Conservation (phyloP, 2,888 invertebrate species). For the Rhaphigaster nebulosa region DNA sequence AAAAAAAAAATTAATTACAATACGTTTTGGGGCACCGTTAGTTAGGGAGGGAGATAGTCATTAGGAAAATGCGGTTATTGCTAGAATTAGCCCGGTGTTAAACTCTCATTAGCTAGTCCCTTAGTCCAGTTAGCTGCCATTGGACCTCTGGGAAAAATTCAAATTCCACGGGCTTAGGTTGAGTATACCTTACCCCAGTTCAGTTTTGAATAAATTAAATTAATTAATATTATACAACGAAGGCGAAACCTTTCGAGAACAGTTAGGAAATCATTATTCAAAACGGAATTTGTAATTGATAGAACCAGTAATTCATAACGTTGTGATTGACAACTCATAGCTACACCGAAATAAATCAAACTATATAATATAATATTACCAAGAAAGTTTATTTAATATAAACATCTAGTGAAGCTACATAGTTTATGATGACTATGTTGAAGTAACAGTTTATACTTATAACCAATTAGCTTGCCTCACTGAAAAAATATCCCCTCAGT, state of each 20-base stretch:
- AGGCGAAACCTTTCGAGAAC: neutral
- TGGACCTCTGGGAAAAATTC: slow-evolving; percentile 12
- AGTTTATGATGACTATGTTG: too few species aligned
- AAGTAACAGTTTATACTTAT: too few species aligned
- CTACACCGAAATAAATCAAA: too few species aligned
- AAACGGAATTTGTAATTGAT: neutral
- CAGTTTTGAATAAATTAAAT: neutral
- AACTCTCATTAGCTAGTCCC: slow-evolving; percentile 40
- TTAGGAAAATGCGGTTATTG: slow-evolving; percentile 48
- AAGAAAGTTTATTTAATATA: too few species aligned
- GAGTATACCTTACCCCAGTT: neutral
- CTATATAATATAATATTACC: too few species aligned
- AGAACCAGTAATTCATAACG: neutral
- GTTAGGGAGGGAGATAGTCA: neutral
- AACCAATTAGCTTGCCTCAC: too few species aligned
- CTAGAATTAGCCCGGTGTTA: slow-evolving; percentile 46
- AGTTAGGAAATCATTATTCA: too few species aligned
- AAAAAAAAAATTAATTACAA: neutral
- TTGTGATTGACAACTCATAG: too few species aligned
- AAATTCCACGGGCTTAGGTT: neutral
- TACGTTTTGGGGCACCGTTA: neutral
- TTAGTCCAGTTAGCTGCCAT: neutral
- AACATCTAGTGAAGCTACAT: too few species aligned
- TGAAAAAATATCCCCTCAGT: too few species aligned
- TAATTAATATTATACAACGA: neutral